Base-by-base conservation (phyloP, 1,140 invertebrate genomes). In the Mylabris phalerata region DNA sequence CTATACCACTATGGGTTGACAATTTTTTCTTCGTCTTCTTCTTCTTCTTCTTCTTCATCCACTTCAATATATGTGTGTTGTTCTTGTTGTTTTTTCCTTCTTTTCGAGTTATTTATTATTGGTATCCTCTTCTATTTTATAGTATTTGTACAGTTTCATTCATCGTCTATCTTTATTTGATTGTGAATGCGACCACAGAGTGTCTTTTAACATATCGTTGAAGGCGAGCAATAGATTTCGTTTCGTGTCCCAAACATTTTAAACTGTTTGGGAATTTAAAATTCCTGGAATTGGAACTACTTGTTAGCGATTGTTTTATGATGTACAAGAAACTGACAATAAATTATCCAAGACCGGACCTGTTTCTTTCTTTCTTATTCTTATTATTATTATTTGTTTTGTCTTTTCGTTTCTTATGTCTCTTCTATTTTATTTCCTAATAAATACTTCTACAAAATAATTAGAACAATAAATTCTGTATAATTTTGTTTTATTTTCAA, bases 221-320 rank as follows among this genome's bases (percentile, higher is more conserved):
- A 62, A 63, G 60, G 57, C 51, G 52, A 64, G 69, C 65, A 68
- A 71, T 71, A 69, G 66, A 71, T 71, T 71, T 68, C 56, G 64
- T 69, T 67, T 65, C 65, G 69, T 69, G 69, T 71, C 66, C 65
- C 60, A 68, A 71, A 71, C 69, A 71, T 71, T 68, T 66, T 67
- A 68, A 71, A 70, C 68, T 68, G 68, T 68, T 71, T 65, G 68
- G 63, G 67, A 71, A 70, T 70, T 69, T 67, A 60, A 67, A 65
- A 70, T 71, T 71, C 69, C 59, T 62, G 65, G 67, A 71, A 70
- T 68, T 67, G 68, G 66, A 67, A 69, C 67, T 69, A 67, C 69
- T 71, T 71, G 69, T 71, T 71, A 64, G 69, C 61, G 67, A 69
- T 67, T 70, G 66, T 68, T 68, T 70, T 68, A 65, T 68, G 60